These are phyloP conservation scores for Poeciliopsis turneri DNA, from an alignment of 2,797 vertebrate species.

Conservation along the genomic window DNA sequence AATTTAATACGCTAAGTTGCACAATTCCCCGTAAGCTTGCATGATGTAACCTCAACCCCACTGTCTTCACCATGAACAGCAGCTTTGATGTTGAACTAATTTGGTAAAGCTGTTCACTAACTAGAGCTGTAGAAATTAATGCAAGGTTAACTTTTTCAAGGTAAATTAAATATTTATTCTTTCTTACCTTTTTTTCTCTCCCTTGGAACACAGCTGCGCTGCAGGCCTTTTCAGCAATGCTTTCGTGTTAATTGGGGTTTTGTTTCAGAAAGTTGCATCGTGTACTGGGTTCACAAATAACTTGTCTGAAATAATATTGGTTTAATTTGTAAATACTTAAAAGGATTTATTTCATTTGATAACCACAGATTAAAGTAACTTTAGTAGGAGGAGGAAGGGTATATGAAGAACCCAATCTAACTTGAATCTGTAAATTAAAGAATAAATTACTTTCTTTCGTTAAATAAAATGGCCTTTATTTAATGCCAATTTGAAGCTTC, in stretches of 20 bases:
- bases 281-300: not conserved
- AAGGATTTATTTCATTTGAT: not conserved
- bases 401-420: not conserved
- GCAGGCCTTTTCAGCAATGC: not conserved
- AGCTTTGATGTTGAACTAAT: constrained; percentile 14
- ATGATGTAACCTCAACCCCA: not conserved
- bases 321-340: not conserved
- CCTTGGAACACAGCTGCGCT: not conserved
- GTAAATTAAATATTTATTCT: not conserved
- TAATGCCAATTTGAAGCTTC: no score
- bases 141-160: not conserved
- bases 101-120: not conserved
- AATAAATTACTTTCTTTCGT: not conserved
- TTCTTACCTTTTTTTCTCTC: not conserved
- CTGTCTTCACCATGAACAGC: not conserved
- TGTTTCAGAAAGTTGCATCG: constrained; percentile 6
- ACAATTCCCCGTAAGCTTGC: not conserved
- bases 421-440: not conserved
- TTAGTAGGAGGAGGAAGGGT: not conserved
- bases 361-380: not conserved
- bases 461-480: not conserved
- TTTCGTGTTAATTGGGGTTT: not conserved
- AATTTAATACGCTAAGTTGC: constrained; percentile 20
- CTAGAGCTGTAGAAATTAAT: not conserved
- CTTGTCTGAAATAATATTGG: not conserved